These are phyloP conservation scores for Heteromormyrus szaboi DNA, from an alignment of 2,797 vertebrate genomes.

Conservation along the genomic window DNA sequence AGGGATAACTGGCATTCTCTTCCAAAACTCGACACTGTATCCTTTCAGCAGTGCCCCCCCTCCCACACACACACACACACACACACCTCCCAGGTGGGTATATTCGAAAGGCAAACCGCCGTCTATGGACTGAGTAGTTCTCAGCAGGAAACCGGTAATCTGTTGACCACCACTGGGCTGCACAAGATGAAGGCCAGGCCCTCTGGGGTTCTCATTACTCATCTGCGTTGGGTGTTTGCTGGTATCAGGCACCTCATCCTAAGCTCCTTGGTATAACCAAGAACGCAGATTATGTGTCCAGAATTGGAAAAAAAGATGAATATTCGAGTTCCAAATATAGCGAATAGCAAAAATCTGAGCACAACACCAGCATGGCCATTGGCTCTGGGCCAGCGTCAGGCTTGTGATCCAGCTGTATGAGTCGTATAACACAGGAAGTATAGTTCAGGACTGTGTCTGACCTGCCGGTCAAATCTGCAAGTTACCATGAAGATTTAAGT, in stretches of 20 bases:
- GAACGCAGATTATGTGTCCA: neutral
- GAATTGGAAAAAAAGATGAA: neutral
- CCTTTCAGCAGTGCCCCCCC: neutral
- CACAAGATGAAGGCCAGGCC: neutral
- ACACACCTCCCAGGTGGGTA: neutral
- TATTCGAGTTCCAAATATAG: neutral
- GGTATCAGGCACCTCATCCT: neutral
- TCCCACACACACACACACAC: neutral
- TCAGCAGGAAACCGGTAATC: neutral
- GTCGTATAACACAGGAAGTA: neutral
- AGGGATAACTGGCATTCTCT: neutral
- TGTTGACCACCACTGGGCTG: neutral
- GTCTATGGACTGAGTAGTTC: neutral
- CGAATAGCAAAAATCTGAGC: neutral
- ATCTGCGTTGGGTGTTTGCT: neutral
- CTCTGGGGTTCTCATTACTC: neutral
- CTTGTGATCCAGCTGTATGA: neutral
- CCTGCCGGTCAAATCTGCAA: neutral
- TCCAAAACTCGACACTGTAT: neutral
- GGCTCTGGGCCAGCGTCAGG: neutral
- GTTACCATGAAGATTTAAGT: neutral
- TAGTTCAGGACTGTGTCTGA: neutral
- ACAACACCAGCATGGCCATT: neutral
- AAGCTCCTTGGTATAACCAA: neutral
- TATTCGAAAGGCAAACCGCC: neutral